Evolutionary conservation across 2,888 invertebrate genomes (phyloP).

Genomic region (Aquatica leii): DNA sequence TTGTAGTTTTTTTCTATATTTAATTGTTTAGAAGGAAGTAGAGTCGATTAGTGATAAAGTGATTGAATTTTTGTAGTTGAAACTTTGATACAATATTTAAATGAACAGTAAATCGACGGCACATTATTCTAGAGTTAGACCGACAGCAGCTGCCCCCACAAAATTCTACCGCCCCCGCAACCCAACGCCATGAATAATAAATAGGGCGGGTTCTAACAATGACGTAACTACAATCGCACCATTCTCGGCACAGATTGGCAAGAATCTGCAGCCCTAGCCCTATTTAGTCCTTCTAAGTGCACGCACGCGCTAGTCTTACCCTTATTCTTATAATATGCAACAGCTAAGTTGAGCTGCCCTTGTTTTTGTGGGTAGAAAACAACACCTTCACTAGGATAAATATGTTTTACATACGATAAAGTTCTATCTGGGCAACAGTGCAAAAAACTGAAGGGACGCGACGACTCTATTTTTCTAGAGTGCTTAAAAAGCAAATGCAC

Average conservation of each 20-base stretch:
- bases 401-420: neutral
- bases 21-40: too few species aligned
- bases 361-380: conserved; percentile 19
- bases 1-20: too few species aligned
- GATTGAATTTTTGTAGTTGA: too few species aligned
- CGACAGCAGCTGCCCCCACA: conserved; percentile 34
- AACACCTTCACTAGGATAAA: conserved; percentile 11
- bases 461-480: too few species aligned
- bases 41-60: too few species aligned
- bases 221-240: conserved; percentile 60
- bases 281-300: conserved; percentile 36
- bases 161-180: conserved; percentile 35
- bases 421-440: too few species aligned
- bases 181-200: conserved; percentile 49
- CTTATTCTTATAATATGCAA: conserved; percentile 36
- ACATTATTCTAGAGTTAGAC: conserved; percentile 24
- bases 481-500: too few species aligned
- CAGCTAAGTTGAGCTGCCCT: conserved; percentile 19
- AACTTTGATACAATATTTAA: conserved; percentile 26
- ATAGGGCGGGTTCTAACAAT: conserved; percentile 57
- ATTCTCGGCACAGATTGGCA: conserved; percentile 50
- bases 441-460: too few species aligned
- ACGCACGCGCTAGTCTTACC: conserved; percentile 39
- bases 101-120: conserved; percentile 25
- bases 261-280: conserved; percentile 39